Evolutionary conservation across 2,888 invertebrate species (phyloP).

Genomic region (Cheilosia soror): DNA sequence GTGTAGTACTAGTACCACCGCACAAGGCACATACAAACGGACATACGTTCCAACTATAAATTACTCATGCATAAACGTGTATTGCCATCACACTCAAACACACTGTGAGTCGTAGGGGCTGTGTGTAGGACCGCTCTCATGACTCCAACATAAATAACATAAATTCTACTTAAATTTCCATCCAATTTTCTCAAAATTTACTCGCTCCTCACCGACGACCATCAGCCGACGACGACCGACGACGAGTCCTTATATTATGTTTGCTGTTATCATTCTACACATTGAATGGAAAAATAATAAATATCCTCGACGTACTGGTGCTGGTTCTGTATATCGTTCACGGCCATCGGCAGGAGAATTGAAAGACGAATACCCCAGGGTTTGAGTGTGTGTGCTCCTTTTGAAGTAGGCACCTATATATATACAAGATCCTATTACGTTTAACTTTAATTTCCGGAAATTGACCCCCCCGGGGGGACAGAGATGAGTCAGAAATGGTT

Average conservation of each 20-base stretch:
- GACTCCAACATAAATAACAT: constrained; percentile 1
- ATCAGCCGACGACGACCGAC: background rate
- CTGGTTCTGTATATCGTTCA: constrained; percentile 15
- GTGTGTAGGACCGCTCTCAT: background rate
- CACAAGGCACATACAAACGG: background rate
- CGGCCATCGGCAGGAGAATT: constrained; percentile 27
- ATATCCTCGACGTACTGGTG: background rate
- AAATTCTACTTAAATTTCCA: constrained; percentile 65
- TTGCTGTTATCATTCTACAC: background rate
- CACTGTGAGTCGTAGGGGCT: background rate
- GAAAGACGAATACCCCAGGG: constrained; percentile 8
- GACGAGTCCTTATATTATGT: background rate
- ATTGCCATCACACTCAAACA: background rate
- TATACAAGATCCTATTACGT: constrained; percentile 65
- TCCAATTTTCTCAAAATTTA: constrained; percentile 52
- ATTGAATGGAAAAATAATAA: constrained; percentile 1
- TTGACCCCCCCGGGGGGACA: constrained; percentile 21
- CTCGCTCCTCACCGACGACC: background rate
- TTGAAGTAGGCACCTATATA: constrained; percentile 7
- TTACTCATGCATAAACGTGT: constrained; percentile 46
- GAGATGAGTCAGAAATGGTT: background rate
- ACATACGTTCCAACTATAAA: constrained; percentile 34
- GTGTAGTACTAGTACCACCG: background rate
- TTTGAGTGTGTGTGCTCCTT: constrained; percentile 17
- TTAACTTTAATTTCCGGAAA: constrained; percentile 65